Base-by-base conservation (phyloP, 2,113 vertebrate genomes). In the Emydura subglobosa region DNA sequence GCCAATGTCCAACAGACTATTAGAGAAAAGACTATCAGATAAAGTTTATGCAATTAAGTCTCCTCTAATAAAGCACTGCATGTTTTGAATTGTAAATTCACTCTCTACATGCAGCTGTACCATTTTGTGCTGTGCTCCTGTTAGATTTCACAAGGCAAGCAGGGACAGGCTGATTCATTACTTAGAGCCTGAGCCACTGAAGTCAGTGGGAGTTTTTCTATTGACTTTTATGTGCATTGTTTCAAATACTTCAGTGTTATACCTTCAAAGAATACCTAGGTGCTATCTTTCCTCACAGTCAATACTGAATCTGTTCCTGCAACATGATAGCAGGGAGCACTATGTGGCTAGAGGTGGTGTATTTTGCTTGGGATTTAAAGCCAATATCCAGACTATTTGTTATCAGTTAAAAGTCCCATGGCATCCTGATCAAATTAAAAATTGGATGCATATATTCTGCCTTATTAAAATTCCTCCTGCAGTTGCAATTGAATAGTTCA, bases 71-170 rank as follows among this genome's bases (percentile, higher is more conserved):
- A 29, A 82, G 6, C 76, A 22, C 21, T 54, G 11, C 16, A 21
- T 0, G 0, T 55, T 42, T 87, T 68, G 74, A 17, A 31, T 21
- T 7, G 1, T 34, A 19, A 57, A 7, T 9, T 55, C 5, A 10
- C 0, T 0, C 25, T 7, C 0, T 0, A 47, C 2, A 0, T 21
- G 47, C 42, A 61, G 2, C 61, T 3, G 1, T 31, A 22, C 31
- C 0, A 5, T 0, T 0, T 13, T 51, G 3, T 25, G 34, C 57
- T 47, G 57, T 27, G 29, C 10, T 83, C 11, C 42, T 0, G 0
- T 53, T 0, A 0, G 24, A 47, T 82, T 25, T 76, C 0, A 0
- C 29, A n/a, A 82, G 51, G 49, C 10, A 10, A 76, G 6, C 9
- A 78, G 54, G 14, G 82, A 57, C 10, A 42, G 21, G 14, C 57